A percentile compares a stretch with the other conserved stretches of the same genome.
Conservation (phyloP, 2,888 invertebrate species). For the Agriopis marginaria region DNA sequence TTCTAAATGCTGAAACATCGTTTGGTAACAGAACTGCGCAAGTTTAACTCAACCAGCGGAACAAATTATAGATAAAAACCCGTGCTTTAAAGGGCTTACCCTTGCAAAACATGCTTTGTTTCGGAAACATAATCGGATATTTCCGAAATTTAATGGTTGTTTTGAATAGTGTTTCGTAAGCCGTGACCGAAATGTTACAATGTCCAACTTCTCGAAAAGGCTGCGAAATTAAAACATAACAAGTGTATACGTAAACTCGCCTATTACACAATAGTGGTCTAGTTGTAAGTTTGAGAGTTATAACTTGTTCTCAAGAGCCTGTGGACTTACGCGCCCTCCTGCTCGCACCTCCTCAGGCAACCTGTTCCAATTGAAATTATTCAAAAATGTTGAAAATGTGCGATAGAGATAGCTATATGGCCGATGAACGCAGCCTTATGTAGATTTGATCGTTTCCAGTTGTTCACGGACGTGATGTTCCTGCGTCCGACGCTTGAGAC, state of each 20-base stretch:
- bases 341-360: too few species aligned
- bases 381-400: too few species aligned
- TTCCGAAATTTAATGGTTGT: conserved; percentile 16
- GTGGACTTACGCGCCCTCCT: too few species aligned
- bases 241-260: neutral
- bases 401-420: too few species aligned
- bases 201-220: neutral
- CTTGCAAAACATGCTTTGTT: conserved; percentile 17
- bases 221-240: neutral
- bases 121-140: conserved; percentile 15
- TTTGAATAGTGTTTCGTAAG: conserved; percentile 8
- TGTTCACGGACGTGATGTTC: conserved; percentile 88
- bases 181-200: conserved; percentile 3
- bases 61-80: conserved; percentile 27
- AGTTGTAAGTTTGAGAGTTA: neutral
- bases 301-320: neutral
- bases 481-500: conserved; percentile 85
- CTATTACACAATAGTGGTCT: conserved; percentile 8
- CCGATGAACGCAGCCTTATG: too few species aligned
- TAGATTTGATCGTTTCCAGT: conserved; percentile 60
- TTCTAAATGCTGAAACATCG: conserved; percentile 21
- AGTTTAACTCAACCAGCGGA: conserved; percentile 18
- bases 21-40: conserved; percentile 24
- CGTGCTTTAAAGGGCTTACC: conserved; percentile 14
- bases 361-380: too few species aligned